Evolutionary conservation across 2,797 vertebrate genomes (phyloP).

Genomic region (Crocodylus rhombifer): DNA sequence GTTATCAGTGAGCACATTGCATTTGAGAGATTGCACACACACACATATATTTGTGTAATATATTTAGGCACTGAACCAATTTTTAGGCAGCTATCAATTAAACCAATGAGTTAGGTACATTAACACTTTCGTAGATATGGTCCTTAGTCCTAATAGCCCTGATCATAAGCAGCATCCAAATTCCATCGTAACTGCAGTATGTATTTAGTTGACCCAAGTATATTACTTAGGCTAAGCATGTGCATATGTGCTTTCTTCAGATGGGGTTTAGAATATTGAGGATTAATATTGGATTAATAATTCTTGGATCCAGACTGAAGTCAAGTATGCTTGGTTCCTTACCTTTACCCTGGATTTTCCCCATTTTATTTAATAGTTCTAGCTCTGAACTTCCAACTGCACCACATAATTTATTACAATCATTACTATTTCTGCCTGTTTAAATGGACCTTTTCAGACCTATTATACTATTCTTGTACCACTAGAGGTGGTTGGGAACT

Average conservation of each 20-base stretch:
- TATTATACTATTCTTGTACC: background rate
- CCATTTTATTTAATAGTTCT: background rate
- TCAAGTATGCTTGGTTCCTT: background rate
- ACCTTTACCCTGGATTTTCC: background rate
- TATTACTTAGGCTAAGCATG: background rate
- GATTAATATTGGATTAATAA: background rate
- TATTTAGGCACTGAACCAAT: background rate
- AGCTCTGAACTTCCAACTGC: background rate
- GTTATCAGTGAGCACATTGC: background rate
- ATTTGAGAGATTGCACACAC: accelerated
- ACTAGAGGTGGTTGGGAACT: background rate
- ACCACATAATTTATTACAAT: background rate
- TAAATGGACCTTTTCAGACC: background rate
- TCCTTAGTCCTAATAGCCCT: background rate
- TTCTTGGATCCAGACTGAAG: background rate
- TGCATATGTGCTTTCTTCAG: accelerated
- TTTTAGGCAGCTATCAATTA: background rate
- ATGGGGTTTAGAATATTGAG: background rate
- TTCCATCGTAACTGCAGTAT: too few relatives aligned
- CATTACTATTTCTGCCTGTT: background rate
- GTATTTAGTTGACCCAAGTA: background rate
- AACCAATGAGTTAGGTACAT: background rate
- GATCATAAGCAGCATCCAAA: background rate
- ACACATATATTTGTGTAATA: background rate
- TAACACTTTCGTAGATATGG: background rate